Percentiles rank a stretch among this genome's conserved stretches.
Evolutionary conservation across 2,113 vertebrate genomes (phyloP).

Genomic region (Chascanopsetta lugubris): DNA sequence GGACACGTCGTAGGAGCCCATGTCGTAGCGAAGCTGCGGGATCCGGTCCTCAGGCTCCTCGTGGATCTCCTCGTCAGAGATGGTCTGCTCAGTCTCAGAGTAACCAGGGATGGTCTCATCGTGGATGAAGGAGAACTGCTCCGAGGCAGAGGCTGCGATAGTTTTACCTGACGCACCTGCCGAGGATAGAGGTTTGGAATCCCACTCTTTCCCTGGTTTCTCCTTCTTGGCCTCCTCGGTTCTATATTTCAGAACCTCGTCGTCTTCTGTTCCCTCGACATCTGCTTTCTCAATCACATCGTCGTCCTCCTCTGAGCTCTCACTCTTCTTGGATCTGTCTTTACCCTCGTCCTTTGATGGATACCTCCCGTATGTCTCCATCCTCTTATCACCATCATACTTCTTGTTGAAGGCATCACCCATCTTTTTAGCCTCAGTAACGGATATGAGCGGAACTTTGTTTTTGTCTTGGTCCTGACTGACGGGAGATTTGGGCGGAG

Average conservation of each 20-base stretch:
- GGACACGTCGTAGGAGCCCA: slow-evolving; percentile 86
- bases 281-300: slow-evolving; percentile 94
- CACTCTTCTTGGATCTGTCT: slow-evolving; percentile 82
- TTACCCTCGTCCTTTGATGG: slow-evolving; percentile 51
- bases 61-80: slow-evolving; percentile 96
- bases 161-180: slow-evolving; percentile 12
- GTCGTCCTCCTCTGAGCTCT: slow-evolving; percentile 83
- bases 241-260: slow-evolving; percentile 73
- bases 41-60: slow-evolving; percentile 92
- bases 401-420: slow-evolving; percentile 77
- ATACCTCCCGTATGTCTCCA: slow-evolving; percentile 74
- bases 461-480: slow-evolving; percentile 56
- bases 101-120: slow-evolving; percentile 97
- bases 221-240: slow-evolving; percentile 74
- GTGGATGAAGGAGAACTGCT: slow-evolving; percentile 94
- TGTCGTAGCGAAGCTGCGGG: slow-evolving; percentile 87
- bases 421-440: slow-evolving; percentile 44
- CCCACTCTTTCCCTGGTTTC: slow-evolving; percentile 71
- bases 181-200: slow-evolving; percentile 52
- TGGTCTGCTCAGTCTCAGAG: slow-evolving; percentile 97
- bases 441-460: slow-evolving; percentile 16
- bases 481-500: slow-evolving; percentile 54
- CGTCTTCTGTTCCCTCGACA: slow-evolving; percentile 89
- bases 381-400: slow-evolving; percentile 80
- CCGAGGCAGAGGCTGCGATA: slow-evolving; percentile 72